Evolutionary conservation across 2,888 invertebrate species (phyloP).

Genomic region (Pardosa pseudoannulata): DNA sequence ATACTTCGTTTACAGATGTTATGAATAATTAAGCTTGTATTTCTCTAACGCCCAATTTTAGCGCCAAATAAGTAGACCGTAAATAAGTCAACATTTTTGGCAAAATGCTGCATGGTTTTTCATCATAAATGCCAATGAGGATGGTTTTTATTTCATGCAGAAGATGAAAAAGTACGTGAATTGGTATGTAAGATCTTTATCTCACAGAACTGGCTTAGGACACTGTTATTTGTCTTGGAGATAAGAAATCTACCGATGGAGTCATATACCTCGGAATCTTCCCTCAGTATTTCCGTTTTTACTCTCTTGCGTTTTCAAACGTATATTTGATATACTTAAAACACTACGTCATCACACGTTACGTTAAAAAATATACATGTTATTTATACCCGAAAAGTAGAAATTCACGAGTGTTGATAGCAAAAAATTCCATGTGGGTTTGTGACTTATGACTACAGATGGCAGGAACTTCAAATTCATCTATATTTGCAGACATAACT

Average conservation of each 20-base stretch:
- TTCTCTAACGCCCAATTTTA: no score
- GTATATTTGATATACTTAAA: background rate
- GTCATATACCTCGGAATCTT: no score
- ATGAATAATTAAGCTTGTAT: no score
- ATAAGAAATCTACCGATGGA: conserved; percentile 13
- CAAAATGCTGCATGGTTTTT: background rate
- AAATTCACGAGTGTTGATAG: background rate
- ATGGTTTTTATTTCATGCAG: background rate
- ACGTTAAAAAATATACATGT: background rate
- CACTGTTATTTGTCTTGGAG: background rate
- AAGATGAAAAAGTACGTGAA: background rate
- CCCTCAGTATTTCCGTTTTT: no score
- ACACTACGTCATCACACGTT: background rate
- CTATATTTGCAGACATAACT: no score
- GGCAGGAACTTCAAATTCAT: no score
- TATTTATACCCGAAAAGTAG: background rate
- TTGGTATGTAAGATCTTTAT: background rate
- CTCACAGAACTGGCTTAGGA: background rate
- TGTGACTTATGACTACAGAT: no score
- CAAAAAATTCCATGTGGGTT: background rate
- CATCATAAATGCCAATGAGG: background rate
- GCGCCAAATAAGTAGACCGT: no score
- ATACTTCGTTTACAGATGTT: no score
- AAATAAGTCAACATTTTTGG: background rate
- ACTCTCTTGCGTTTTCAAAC: no score